phyloP scores from a whole-genome alignment of 2,113 vertebrate genomes.

The Tricholaema leucomelas region DNA sequence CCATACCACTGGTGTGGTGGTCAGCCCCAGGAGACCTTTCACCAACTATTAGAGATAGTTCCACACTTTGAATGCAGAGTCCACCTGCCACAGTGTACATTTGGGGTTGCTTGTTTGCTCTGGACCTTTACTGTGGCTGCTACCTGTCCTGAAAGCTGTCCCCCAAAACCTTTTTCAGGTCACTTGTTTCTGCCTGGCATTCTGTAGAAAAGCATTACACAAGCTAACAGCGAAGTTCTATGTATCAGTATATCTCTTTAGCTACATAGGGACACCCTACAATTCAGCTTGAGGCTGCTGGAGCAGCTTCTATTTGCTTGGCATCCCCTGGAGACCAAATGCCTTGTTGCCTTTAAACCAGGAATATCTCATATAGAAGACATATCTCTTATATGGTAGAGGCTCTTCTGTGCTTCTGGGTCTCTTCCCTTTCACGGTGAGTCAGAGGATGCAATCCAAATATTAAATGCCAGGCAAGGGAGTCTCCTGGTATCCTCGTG shows the following conservation, averaged over 20 bases:
- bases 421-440: neutral
- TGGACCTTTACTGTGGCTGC: neutral
- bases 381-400: neutral
- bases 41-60: neutral
- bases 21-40: neutral
- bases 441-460: neutral
- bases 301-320: neutral
- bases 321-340: neutral
- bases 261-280: neutral
- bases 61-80: neutral
- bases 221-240: neutral
- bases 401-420: neutral
- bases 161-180: neutral
- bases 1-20: fast-evolving
- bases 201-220: neutral
- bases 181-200: neutral
- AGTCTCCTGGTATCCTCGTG: slow-evolving; percentile 25
- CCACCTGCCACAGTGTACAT: neutral
- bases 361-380: neutral
- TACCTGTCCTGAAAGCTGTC: neutral
- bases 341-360: neutral
- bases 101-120: neutral
- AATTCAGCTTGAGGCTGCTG: neutral
- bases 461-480: neutral
- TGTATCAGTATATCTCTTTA: neutral